These are phyloP conservation scores for Cyphomyrus plagiostoma DNA, from an alignment of 2,113 vertebrate genomes.

Conservation along the genomic window DNA sequence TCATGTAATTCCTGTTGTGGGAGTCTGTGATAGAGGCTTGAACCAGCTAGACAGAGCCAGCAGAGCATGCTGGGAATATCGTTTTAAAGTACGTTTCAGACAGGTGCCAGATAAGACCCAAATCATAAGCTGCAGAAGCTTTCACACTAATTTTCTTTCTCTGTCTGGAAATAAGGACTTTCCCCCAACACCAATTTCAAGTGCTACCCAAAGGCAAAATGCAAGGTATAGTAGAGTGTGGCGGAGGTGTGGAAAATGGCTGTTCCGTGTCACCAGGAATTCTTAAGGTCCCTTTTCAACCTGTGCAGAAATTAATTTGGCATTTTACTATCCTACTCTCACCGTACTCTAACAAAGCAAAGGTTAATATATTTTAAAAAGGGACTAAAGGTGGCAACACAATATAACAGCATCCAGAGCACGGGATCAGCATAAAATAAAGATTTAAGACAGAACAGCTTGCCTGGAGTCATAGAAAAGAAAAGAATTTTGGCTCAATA, in stretches of 20 bases:
- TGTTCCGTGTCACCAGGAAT: neutral
- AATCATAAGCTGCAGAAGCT: neutral
- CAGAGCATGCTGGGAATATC: neutral
- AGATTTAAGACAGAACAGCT: slow-evolving; percentile 52
- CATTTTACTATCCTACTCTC: neutral
- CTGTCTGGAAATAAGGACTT: neutral
- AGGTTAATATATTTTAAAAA: neutral
- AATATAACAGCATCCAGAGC: slow-evolving; percentile 67
- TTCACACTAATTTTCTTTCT: neutral
- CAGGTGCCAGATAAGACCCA: neutral
- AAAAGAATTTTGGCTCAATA: slow-evolving; percentile 35
- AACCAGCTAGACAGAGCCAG: neutral
- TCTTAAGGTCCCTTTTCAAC: neutral
- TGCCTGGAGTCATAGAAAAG: neutral
- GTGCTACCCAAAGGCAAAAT: neutral
- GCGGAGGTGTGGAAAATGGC: neutral
- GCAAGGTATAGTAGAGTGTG: neutral
- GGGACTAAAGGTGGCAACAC: slow-evolving; percentile 50
- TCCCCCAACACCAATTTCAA: neutral
- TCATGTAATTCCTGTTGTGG: neutral
- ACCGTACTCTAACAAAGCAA: neutral
- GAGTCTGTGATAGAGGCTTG: neutral
- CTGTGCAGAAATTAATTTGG: neutral
- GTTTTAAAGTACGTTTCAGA: neutral
- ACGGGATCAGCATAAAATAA: slow-evolving; percentile 46